These are phyloP conservation scores for Tachystola acroxantha DNA, from an alignment of 2,888 invertebrate species.

Conservation along the genomic window DNA sequence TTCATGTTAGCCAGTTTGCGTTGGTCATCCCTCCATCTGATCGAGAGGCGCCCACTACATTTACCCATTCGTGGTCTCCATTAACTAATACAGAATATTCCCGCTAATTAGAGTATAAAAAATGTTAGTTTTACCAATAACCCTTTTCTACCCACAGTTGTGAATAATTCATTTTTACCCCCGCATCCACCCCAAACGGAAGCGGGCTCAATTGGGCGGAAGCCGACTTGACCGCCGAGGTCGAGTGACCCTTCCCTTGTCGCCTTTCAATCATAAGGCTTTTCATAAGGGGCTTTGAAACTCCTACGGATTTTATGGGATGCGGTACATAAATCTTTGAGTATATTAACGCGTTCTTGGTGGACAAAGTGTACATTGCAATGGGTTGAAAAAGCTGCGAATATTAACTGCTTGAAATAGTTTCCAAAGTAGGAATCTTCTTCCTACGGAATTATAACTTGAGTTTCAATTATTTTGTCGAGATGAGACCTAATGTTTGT, in stretches of 20 bases:
- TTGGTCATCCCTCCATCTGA: too few species aligned
- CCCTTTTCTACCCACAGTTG: background rate
- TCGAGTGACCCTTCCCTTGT: slow-evolving; percentile 67
- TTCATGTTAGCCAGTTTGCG: too few species aligned
- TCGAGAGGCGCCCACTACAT: too few species aligned
- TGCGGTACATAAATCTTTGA: slow-evolving; percentile 2
- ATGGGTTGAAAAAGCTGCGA: too few species aligned
- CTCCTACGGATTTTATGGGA: slow-evolving; percentile 17
- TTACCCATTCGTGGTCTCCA: too few species aligned
- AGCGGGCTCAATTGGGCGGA: slow-evolving; percentile 58
- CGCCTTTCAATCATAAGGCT: slow-evolving; percentile 49
- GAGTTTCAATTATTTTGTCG: too few species aligned
- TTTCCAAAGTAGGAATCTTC: too few species aligned
- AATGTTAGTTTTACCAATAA: background rate
- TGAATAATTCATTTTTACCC: slow-evolving; percentile 31
- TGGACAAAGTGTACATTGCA: too few species aligned
- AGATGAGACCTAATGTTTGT: too few species aligned
- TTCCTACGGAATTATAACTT: too few species aligned
- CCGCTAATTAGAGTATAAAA: background rate
- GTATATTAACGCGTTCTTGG: background rate
- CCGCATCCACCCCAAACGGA: slow-evolving; percentile 24
- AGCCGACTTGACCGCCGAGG: slow-evolving; percentile 59
- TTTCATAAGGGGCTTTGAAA: slow-evolving; percentile 39
- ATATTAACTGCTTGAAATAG: too few species aligned
- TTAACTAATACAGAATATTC: too few species aligned